phyloP scores from a whole-genome alignment of 2,113 vertebrate species.

The Scolopax mira region DNA sequence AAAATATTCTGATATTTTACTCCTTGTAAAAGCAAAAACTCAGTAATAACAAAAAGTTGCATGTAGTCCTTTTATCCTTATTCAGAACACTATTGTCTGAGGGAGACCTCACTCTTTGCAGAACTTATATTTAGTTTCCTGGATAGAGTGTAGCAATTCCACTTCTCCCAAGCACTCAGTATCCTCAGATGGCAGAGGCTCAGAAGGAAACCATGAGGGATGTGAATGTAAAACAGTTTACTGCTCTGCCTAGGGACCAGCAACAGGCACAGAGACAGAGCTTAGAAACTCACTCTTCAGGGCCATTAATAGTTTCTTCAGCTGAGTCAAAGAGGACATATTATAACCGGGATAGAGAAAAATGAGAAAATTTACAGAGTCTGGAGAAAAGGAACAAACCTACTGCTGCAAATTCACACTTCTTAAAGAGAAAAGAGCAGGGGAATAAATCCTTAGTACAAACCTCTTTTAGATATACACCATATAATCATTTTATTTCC shows the following conservation, averaged over 20 bases:
- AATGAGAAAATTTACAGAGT: not conserved
- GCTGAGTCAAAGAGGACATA: not conserved
- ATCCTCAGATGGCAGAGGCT: not conserved
- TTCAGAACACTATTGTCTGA: not conserved
- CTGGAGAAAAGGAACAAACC: not conserved
- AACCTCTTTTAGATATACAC: not conserved
- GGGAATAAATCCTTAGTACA: not conserved
- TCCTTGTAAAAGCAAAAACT: not conserved
- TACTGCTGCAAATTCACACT: not conserved
- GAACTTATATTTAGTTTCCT: not conserved
- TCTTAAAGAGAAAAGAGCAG: not conserved
- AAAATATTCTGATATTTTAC: not conserved
- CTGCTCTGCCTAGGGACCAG: fast-evolving
- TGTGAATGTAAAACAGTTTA: not conserved
- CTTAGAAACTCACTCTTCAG: not conserved
- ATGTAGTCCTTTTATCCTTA: not conserved
- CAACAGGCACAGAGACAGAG: not conserved
- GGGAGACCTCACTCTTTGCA: not conserved
- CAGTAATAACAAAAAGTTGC: not conserved
- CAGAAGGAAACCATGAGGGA: not conserved
- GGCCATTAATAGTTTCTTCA: fast-evolving
- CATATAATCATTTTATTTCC: not conserved
- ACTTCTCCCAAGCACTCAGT: not conserved
- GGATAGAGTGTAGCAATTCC: not conserved
- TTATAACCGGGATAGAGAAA: fast-evolving